Evolutionary conservation across 2,113 vertebrate genomes (phyloP), one percentile per base, ranked within the genome.

Genomic region (Corythaixoides concolor): DNA sequence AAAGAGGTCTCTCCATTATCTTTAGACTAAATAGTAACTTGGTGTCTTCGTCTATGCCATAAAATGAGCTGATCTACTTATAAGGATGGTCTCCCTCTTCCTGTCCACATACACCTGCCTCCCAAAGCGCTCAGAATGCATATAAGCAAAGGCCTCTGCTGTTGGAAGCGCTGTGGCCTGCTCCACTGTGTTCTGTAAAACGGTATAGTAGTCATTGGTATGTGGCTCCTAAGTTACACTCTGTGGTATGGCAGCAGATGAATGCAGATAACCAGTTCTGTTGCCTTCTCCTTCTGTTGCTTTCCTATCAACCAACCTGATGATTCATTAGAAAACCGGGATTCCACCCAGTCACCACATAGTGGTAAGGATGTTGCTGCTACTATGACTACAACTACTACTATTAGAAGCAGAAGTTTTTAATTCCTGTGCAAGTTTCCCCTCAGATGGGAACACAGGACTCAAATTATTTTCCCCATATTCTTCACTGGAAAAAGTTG

Each of bases 121-220:
- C 43, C 67, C 68, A 35, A 6, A 32, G 23, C 27, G 21, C 59
- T 75, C 72, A 49, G 15, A 85, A 77, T 20, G 37, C 68, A 20
- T 15, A 20, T 13, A 67, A 81, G 49, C 26, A 64, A 85, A 75
- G 45, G 47, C 24, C 45, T 39, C 59, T 50, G 9, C 27, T 72
- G 16, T 15, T 70, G 37, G 58, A 53, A 67, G 59, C 43, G 68
- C 50, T 30, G 8, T 18, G 52, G 20, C 32, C 43, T 59, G 74
- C 33, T 64, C 62, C 9, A 6, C 39, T 16, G 41, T 12, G 8
- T 27, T 59, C 60, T 59, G 26, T 55, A 5, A 41, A 47, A 49
- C 5, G 20, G 22, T 7, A 1, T 27, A 5, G 15, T 15, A 43
- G 58, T 33, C 28, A 21, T 0, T 6, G 26, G 7, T 28, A 5